Conservation (phyloP, 2,888 invertebrate genomes). For the Galerucella pusilla region DNA sequence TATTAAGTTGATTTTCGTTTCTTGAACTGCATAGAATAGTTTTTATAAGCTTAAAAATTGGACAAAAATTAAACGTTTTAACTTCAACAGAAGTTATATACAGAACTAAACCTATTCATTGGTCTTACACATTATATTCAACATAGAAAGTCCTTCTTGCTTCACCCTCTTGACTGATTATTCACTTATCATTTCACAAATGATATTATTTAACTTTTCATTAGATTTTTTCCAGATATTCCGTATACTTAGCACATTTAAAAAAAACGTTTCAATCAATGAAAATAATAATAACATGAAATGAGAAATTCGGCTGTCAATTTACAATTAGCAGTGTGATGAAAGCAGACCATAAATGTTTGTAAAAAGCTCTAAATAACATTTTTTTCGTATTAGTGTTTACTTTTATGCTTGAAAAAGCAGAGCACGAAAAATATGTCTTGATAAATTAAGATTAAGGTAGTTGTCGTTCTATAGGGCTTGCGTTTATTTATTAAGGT, state of each 20-base stretch:
- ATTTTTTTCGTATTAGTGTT: not conserved
- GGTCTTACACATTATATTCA: no score
- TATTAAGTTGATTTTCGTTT: not conserved
- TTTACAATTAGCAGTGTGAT: slow-evolving; percentile 21
- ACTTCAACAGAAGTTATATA: no score
- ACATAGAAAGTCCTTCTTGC: no score
- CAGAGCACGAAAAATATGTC: not conserved
- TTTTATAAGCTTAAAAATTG: no score
- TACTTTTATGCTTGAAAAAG: not conserved
- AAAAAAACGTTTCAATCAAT: slow-evolving; percentile 18
- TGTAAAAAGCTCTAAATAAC: slow-evolving; percentile 22
- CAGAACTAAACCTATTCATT: no score
- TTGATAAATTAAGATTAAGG: no score
- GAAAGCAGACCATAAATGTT: slow-evolving; percentile 24
- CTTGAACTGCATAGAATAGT: not conserved
- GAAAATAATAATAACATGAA: slow-evolving; percentile 14
- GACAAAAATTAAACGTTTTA: no score
- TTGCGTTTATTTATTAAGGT: no score
- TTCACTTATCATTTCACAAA: no score
- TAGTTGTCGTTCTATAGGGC: no score
- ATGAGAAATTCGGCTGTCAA: slow-evolving; percentile 5
- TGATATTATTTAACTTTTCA: no score
- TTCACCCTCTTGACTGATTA: no score
- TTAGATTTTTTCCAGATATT: not conserved
- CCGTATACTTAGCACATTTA: not conserved